Evolutionary conservation across 2,113 vertebrate genomes (phyloP), one percentile per base, ranked within the genome.

Genomic region (Falco punctatus): DNA sequence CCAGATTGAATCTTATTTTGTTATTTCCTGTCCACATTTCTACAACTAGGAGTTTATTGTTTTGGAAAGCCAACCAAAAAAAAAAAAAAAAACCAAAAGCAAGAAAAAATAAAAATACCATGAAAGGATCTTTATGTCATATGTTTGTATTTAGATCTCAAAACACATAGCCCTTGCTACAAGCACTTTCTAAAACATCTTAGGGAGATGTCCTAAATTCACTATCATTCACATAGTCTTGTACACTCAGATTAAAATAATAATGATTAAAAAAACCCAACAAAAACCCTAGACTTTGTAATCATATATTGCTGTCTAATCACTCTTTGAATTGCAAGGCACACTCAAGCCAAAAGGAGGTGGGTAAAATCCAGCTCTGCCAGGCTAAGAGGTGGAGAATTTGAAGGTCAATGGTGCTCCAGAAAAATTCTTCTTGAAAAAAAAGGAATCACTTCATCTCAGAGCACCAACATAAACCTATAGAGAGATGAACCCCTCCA

Each of bases 1-100:
- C 64, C 86, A 96, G 87, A 96, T n/a, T 92, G 22, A 92, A 93
- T 96, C 91, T 87, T 58, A 90, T 90, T 96, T 92, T 94, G 42
- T 54, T 90, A 95, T 92, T 96, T 96, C 96, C 94, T 95, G 92
- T 58, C 49, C 52, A 54, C 10, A 88, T 94, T 94, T 90, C 71
- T 91, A 91, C 22, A 81, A 46, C 55, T 83, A 74, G 15, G 33
- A 46, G 12, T 83, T 94, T 74, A 93, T 95, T 81, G 19, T 44
- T 92, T 86, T 85, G 32, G 84, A 92, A 96, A 93, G 62, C 20
- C 7, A 9, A 6, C 38, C 38, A 42, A 67, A 82, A 61, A 33
- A 44, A 33, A 21, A 17, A 33, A 15, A 28, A 14, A 9, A 4
- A 62, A 35, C 7, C n/a, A n/a, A n/a, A 83, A 17, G 1, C 28